Evolutionary conservation across 35 echinoderm and acorn worm genomes (phyloP).

Genomic region (Eucidaris tribuloides): DNA sequence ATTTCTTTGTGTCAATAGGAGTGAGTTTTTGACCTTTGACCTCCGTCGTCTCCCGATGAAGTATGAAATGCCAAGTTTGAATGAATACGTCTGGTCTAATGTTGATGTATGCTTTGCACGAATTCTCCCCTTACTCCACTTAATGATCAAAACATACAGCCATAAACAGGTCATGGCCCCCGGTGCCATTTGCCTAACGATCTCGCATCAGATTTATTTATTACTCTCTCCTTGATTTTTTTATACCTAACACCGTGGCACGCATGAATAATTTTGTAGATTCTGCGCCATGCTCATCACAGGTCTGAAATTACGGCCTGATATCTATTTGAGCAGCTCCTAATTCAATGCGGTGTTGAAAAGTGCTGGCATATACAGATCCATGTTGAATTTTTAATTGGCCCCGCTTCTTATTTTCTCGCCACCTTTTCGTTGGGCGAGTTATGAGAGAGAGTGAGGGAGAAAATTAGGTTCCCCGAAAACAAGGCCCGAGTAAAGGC

Average conservation of each 20-base stretch:
- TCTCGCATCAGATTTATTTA: conserved; percentile 22
- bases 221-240: conserved; percentile 31
- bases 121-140: conserved; percentile 16
- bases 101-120: no score
- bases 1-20: no score
- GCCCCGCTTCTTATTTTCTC: conserved; percentile 56
- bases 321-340: conserved; percentile 44
- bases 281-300: conserved; percentile 22
- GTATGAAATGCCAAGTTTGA: no score
- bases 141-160: conserved; percentile 24
- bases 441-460: conserved; percentile 46
- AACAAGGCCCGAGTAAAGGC: conserved; percentile 8
- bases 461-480: conserved; percentile 38
- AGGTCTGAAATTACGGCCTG: conserved; percentile 53
- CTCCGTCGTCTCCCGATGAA: no score
- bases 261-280: conserved; percentile 23
- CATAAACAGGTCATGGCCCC: neutral
- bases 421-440: conserved; percentile 12
- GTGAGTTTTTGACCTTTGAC: no score
- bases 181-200: neutral
- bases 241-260: conserved; percentile 11
- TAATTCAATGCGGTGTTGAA: conserved; percentile 46
- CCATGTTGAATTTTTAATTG: conserved; percentile 69
- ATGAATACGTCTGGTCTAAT: no score
- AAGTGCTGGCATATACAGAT: conserved; percentile 44